Percentiles rank a stretch among this genome's conserved stretches.
Evolutionary conservation across 2,888 invertebrate species (phyloP).

Genomic region (Apodemia duryi): DNA sequence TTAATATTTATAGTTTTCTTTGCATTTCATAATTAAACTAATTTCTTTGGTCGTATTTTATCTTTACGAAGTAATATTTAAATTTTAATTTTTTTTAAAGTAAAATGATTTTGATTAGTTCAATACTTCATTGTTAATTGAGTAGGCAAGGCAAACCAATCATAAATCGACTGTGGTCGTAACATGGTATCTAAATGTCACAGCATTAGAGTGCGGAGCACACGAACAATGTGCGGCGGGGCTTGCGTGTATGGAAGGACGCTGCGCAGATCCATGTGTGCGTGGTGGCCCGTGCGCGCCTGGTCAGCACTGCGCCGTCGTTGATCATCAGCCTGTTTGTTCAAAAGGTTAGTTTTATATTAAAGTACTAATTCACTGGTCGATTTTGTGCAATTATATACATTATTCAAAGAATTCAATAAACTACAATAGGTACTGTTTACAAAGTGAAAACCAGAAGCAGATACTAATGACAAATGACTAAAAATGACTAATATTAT

Average conservation of each 20-base stretch:
- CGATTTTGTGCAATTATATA: too few species aligned
- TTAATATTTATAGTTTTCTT: background rate
- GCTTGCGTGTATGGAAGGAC: slow-evolving; percentile 87
- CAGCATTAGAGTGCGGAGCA: slow-evolving; percentile 88
- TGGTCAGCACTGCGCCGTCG: slow-evolving; percentile 89
- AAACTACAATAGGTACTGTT: too few species aligned
- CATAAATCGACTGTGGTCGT: background rate
- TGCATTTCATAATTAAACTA: background rate
- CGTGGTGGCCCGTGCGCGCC: slow-evolving; percentile 85
- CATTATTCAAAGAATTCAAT: too few species aligned
- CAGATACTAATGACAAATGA: too few species aligned
- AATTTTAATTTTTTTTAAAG: background rate
- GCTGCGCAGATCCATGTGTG: slow-evolving; percentile 90
- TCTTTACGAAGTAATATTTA: background rate
- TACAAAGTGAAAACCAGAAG: too few species aligned
- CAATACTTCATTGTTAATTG: slow-evolving; percentile 5
- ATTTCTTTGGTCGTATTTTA: background rate
- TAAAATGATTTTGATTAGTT: background rate
- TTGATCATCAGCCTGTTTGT: slow-evolving; percentile 91
- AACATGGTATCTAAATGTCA: slow-evolving; percentile 38
- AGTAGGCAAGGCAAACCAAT: background rate
- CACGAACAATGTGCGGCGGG: slow-evolving; percentile 89
- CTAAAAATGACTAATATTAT: too few species aligned
- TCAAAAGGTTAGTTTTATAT: slow-evolving; percentile 80
- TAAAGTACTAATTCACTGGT: background rate